Evolutionary conservation across 2,113 vertebrate genomes (phyloP), one percentile per base, ranked within the genome.

Genomic region (Tragelaphus imberbis): DNA sequence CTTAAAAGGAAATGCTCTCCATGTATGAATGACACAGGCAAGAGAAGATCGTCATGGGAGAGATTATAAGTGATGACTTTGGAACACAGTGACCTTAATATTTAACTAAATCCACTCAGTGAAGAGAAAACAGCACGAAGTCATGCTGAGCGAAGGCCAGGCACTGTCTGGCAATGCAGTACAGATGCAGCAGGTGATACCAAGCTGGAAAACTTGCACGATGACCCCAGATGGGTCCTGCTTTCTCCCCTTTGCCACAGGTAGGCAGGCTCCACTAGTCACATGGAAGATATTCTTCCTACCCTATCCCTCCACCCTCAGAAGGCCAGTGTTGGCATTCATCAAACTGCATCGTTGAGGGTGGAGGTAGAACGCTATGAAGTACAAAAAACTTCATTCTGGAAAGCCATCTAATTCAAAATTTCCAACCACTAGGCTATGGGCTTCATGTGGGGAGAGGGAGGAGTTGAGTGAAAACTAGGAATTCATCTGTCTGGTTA

Each of bases 41-140:
- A 71, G 59, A 95, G 58, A 75, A 88, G n/a, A 91, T 77, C 12
- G 21, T 88, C 88, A 88, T 13, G 82, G 33, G 55, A 84, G 27
- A 91, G 28, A 75, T 77, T 85, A 91, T 82, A 90, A 97, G 71
- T 92, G 23, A 87, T 79, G 81, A 90, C 77, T 92, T 1, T 63
- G 71, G 14, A 90, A 82, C 13, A 53, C 28, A 47, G 7, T 82
- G 63, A 92, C 59, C 75, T 90, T 91, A 84, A 96, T 47, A 95
- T 44, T 84, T 93, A 77, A 89, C 71, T 87, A 96, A 96, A 71
- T 61, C 33, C 61, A 58, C 25, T 82, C 36, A 11, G 23, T 81
- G 63, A 96, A 77, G 25, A 85, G 23, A 91, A 92, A 96, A 75
- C 53, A 90, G 58, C 68, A 96, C 4, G 55, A 95, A 96, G 77